Conservation (phyloP, 1,140 invertebrate species). For the Calephelis nemesis region DNA sequence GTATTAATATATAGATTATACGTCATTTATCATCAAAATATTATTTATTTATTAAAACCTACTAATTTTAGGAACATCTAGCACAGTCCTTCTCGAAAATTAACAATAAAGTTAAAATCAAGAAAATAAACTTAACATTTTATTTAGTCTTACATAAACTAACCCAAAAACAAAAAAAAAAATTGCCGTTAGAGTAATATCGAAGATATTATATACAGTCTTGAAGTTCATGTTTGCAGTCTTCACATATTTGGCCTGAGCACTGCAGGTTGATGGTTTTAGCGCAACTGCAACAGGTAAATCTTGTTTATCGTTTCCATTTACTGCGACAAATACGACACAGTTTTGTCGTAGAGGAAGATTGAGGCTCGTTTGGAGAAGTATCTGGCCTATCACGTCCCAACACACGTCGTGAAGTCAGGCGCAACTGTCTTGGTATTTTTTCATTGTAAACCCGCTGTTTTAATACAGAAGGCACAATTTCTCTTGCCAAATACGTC, state of each 20-base stretch:
- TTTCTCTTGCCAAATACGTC: background rate
- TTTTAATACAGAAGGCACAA: background rate
- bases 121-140: slow-evolving; percentile 19
- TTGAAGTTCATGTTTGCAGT: slow-evolving; percentile 14
- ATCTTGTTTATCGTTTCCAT: slow-evolving; percentile 6
- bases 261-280: too few relatives aligned
- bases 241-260: background rate
- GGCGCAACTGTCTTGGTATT: slow-evolving; percentile 1
- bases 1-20: background rate
- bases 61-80: slow-evolving; percentile 7
- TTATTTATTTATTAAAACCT: slow-evolving; percentile 11
- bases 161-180: slow-evolving; percentile 21
- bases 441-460: slow-evolving; percentile 8
- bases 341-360: background rate
- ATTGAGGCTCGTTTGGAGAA: too few relatives aligned
- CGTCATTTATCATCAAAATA: slow-evolving; percentile 8
- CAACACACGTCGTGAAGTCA: background rate
- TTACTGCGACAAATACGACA: slow-evolving; percentile 4
- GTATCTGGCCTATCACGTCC: background rate
- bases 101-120: slow-evolving; percentile 11
- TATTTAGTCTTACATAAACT: slow-evolving; percentile 15
- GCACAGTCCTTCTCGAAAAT: slow-evolving; percentile 15
- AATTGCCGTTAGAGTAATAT: slow-evolving; percentile 7
- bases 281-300: too few relatives aligned
- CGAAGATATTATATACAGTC: background rate